Evolutionary conservation across 2,888 invertebrate genomes (phyloP), one percentile per base, ranked within the genome.

Genomic region (Phorcus lineatus): DNA sequence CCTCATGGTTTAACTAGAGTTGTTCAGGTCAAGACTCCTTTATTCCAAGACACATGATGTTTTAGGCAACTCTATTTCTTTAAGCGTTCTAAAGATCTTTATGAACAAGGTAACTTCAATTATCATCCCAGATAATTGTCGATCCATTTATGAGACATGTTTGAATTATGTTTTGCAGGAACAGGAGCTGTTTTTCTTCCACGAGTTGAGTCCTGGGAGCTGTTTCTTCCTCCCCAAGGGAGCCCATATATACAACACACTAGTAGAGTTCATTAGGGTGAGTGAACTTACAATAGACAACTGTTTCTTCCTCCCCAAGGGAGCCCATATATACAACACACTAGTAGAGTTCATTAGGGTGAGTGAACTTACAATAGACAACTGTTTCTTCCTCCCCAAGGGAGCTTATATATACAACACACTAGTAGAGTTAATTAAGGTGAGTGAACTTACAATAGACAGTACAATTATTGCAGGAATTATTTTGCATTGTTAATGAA

Each of bases 161-260:
- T 40, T 40, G 9, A 36, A 31, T 74, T 77, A 55, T 83, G 6
- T 70, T 78, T 87, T 94, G 67, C 91, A 96, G 95, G 98, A 99
- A 88, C 99, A 99, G 95, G 99, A 99, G 93, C 93, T 99, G 79
- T 99, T 97, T 94, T 99, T 99, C 94, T 99, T 99, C 95, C 98
- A 99, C 93, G 99, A 99, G 93, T 93, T 99, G 55, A 98, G 98
- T 11, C 99, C 99, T 0, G 99, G 99, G 0, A 98, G 98, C 0
- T 99, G 99, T 91, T 99, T 99, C 94, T 99, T 99, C 94, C 96
- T 97, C 91, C 99, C 99, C 0, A 96, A 96, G 13, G 99, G 99
- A 4, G 97, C 99, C 0, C 96, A 97, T 91, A 98, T 99, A 86
- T 99, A 99, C 94, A 99, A 99, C 93, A 96, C 96, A 0, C 94